Conservation (phyloP, 2,797 vertebrate species). For the Lindbergichthys nudifrons region DNA sequence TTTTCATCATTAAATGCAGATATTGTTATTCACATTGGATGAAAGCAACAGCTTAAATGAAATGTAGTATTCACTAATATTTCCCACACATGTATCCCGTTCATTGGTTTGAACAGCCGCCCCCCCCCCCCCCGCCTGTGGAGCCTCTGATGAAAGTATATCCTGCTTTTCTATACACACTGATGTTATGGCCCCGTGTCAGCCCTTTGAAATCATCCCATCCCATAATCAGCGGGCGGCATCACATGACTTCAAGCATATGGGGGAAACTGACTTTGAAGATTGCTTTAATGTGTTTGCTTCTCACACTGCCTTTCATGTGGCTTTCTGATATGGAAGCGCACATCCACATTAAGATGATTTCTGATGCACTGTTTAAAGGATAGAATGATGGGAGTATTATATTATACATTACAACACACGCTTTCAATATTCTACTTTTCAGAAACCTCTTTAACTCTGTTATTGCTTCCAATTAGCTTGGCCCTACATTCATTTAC, state of each 20-base stretch:
- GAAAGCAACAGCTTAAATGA: no score
- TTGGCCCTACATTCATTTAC: not conserved
- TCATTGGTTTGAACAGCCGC: constrained; percentile 13
- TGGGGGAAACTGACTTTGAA: constrained; percentile 55
- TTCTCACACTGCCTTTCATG: constrained; percentile 55
- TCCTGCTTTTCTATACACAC: constrained; percentile 36
- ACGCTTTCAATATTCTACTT: no score
- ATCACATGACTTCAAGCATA: constrained; percentile 45
- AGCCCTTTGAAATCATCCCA: constrained; percentile 60
- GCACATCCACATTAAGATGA: constrained; percentile 14
- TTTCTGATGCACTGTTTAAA: no score
- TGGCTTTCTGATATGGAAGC: constrained; percentile 32
- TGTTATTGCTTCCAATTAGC: constrained; percentile 39
- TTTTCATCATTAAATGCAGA: no score
- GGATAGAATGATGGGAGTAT: no score
- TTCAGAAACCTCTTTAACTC: no score
- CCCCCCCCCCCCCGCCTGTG: not conserved
- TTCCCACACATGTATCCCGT: constrained; percentile 10
- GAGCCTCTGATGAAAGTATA: constrained; percentile 25
- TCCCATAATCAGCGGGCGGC: constrained; percentile 58
- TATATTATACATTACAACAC: no score
- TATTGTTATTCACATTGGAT: no score
- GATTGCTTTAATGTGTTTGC: constrained; percentile 59
- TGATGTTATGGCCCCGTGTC: constrained; percentile 34
- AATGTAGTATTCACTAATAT: not conserved